Percentiles rank a stretch among this genome's conserved stretches.
Evolutionary conservation across 1,140 invertebrate species (phyloP).

Genomic region (Bactericera cockerelli): DNA sequence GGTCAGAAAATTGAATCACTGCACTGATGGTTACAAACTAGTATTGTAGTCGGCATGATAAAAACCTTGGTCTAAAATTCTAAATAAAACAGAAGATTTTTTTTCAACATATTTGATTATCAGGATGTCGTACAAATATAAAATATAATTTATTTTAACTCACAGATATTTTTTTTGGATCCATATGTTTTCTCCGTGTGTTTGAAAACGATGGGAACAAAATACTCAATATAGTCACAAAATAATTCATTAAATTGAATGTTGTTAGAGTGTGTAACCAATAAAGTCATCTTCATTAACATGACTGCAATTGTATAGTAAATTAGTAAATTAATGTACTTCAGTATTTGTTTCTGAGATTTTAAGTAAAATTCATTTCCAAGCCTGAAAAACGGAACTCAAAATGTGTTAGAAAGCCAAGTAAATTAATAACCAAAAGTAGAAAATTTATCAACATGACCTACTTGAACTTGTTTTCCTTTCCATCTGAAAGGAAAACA

Average conservation of each 20-base stretch:
- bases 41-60: neutral
- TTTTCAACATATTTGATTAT: neutral
- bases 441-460: neutral
- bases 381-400: too few species aligned
- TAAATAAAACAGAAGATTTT: neutral
- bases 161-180: too few species aligned
- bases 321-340: neutral
- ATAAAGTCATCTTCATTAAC: neutral
- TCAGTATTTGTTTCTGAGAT: neutral
- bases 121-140: too few species aligned
- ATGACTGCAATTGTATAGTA: neutral
- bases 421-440: neutral
- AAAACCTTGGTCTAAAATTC: neutral
- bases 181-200: too few species aligned
- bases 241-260: neutral
- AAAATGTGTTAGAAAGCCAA: too few species aligned
- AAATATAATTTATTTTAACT: too few species aligned
- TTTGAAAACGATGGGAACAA: too few species aligned
- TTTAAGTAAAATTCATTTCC: conserved; percentile 1
- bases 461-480: neutral
- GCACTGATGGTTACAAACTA: too few species aligned
- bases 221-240: too few species aligned
- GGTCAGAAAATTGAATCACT: too few species aligned
- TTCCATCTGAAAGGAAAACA: neutral
- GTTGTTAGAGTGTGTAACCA: neutral